Conservation (phyloP, 2,797 vertebrate species). For the Crocidura indochinensis region DNA sequence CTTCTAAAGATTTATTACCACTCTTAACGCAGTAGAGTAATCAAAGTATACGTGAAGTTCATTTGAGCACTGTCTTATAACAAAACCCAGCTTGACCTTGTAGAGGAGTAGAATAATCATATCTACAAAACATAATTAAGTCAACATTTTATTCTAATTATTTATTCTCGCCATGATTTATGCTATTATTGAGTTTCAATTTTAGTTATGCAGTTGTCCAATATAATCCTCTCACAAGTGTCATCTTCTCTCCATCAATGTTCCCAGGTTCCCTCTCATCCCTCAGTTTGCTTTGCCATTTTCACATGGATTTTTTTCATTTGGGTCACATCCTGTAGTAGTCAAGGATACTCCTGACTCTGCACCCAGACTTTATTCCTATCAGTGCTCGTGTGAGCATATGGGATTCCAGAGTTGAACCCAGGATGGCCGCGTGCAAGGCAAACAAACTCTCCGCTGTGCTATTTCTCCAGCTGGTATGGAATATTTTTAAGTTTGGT, state of each 20-base stretch:
- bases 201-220: background rate
- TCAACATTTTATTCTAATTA: background rate
- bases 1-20: slow-evolving; percentile 64
- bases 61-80: background rate
- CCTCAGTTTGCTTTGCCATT: too few species aligned
- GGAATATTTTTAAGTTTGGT: too few species aligned
- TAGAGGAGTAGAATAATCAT: background rate
- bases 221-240: background rate
- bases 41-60: slow-evolving; percentile 19
- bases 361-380: too few species aligned
- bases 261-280: background rate
- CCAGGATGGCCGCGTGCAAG: too few species aligned
- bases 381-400: too few species aligned
- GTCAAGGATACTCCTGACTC: too few species aligned
- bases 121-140: slow-evolving; percentile 6
- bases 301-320: too few species aligned
- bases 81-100: background rate
- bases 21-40: slow-evolving; percentile 28
- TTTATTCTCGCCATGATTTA: background rate
- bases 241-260: background rate
- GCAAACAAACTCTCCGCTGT: too few species aligned
- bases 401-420: too few species aligned
- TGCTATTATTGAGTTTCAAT: background rate
- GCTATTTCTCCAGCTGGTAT: too few species aligned
- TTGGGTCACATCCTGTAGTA: too few species aligned